These are phyloP conservation scores for Thaumatotibia leucotreta DNA, from an alignment of 1,140 invertebrate species.

Conservation along the genomic window DNA sequence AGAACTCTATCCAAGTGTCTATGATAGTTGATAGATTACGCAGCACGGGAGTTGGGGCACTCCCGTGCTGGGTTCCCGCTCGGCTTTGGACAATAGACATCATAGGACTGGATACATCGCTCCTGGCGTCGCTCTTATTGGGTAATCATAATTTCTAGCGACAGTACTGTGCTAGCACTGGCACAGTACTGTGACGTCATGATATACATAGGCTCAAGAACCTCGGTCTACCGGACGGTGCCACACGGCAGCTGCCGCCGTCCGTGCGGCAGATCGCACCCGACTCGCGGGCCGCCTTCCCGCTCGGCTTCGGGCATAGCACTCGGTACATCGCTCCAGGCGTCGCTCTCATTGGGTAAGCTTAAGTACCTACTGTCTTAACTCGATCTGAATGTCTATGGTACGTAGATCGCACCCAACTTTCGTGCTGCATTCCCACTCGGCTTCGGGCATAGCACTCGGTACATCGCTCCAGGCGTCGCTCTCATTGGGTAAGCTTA, in stretches of 20 bases:
- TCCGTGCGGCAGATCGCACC: constrained; percentile 81
- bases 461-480: constrained; percentile 66
- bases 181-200: constrained; percentile 71
- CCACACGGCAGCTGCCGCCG: constrained; percentile 85
- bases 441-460: neutral
- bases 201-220: constrained; percentile 50
- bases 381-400: too few relatives aligned
- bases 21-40: too few relatives aligned
- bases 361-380: too few relatives aligned
- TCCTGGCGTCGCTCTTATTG: constrained; percentile 46
- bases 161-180: too few relatives aligned
- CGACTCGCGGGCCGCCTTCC: constrained; percentile 90
- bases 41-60: too few relatives aligned
- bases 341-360: constrained; percentile 78
- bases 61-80: too few relatives aligned
- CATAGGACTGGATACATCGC: constrained; percentile 88
- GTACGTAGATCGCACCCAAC: constrained; percentile 77
- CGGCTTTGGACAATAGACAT: neutral
- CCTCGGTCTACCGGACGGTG: constrained; percentile 66
- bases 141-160: constrained; percentile 31
- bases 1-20: too few relatives aligned
- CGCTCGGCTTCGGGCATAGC: constrained; percentile 73
- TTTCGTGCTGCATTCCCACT: constrained; percentile 94
- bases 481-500: constrained; percentile 74
- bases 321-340: constrained; percentile 44